Evolutionary conservation across 2,797 vertebrate genomes (phyloP).

Genomic region (Macropus fuliginosus): DNA sequence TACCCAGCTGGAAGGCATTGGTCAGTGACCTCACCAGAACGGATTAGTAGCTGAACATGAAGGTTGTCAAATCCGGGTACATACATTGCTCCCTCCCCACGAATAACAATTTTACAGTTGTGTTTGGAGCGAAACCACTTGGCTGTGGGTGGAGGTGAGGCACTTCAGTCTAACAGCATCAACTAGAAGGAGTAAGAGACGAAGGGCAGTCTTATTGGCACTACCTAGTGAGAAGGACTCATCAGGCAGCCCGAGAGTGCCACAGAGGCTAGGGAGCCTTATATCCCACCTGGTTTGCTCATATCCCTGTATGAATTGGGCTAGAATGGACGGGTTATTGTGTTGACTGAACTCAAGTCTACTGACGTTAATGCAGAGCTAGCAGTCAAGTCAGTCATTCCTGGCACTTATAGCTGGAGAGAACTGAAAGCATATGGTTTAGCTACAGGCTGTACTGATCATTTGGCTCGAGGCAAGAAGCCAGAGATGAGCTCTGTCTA

Average conservation of each 20-base stretch:
- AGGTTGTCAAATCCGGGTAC: background rate
- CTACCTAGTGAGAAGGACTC: background rate
- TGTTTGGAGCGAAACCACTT: background rate
- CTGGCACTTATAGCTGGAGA: conserved; percentile 8
- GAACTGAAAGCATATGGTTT: background rate
- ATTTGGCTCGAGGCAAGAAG: conserved; percentile 10
- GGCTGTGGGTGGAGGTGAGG: background rate
- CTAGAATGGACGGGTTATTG: conserved; percentile 49
- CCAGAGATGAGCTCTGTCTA: background rate
- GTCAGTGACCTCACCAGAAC: background rate
- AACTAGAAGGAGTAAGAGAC: background rate
- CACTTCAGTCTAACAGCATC: background rate
- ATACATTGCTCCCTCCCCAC: background rate
- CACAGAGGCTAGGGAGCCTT: background rate
- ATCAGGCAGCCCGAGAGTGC: background rate
- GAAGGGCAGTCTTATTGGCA: background rate
- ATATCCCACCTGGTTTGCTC: background rate
- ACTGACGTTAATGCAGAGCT: background rate
- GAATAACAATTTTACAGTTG: background rate
- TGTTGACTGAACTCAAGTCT: conserved; percentile 59
- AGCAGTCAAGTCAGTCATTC: conserved; percentile 47
- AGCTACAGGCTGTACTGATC: background rate
- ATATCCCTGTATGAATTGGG: background rate
- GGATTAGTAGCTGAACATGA: background rate
- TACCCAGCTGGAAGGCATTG: conserved; percentile 29